phyloP scores from a whole-genome alignment of 2,888 invertebrate genomes.

The Tiliacea aurago region DNA sequence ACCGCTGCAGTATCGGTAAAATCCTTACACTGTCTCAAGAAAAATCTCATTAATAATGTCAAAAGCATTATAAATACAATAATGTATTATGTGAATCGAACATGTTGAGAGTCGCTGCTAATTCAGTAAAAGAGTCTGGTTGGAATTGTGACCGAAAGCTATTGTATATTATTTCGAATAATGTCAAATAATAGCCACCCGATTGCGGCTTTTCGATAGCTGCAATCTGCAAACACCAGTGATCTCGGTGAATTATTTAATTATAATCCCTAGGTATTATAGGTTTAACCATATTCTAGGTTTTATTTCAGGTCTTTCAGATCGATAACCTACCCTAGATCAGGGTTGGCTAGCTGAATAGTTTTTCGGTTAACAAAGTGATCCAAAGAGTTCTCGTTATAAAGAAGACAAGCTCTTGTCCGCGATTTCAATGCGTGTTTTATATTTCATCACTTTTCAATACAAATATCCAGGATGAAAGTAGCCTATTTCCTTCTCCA shows the following conservation, averaged over 20 bases:
- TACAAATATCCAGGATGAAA: not conserved
- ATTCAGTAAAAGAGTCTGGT: not conserved
- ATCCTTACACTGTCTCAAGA: too few relatives aligned
- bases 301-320: not conserved
- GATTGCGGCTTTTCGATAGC: not conserved
- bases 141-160: not conserved
- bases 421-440: not conserved
- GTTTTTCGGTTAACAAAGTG: not conserved
- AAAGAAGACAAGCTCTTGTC: not conserved
- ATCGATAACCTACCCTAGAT: not conserved
- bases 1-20: too few relatives aligned
- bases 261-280: not conserved
- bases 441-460: not conserved
- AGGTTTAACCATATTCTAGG: too few relatives aligned
- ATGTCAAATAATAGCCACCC: not conserved
- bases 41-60: too few relatives aligned
- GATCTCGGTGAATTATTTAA: not conserved
- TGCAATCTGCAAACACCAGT: conserved; percentile 17
- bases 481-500: too few relatives aligned
- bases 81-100: too few relatives aligned
- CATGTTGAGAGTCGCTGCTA: not conserved
- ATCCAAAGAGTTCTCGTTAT: not conserved
- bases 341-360: not conserved
- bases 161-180: not conserved
- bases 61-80: too few relatives aligned